A percentile compares a stretch with the other conserved stretches of the same genome.
Evolutionary conservation across 2,888 invertebrate species (phyloP).

Genomic region (Nemotelus pantherinus): DNA sequence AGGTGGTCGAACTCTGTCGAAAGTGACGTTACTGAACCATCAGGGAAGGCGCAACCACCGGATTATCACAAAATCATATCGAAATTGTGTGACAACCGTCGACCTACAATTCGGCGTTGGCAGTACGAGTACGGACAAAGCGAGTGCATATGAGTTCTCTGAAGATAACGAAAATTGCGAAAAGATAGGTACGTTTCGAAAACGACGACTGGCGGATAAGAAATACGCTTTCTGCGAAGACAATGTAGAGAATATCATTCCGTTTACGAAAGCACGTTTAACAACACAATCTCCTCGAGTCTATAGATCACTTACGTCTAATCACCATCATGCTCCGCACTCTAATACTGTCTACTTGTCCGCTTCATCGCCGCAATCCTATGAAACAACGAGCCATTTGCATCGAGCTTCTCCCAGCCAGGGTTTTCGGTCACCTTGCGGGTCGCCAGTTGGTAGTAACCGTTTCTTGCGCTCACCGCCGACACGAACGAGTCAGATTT

Average conservation of each 20-base stretch:
- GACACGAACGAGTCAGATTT: conserved; percentile 55
- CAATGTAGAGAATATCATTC: conserved; percentile 72
- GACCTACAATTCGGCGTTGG: conserved; percentile 57
- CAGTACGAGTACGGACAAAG: conserved; percentile 67
- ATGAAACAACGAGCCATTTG: conserved; percentile 54
- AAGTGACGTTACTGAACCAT: conserved; percentile 56
- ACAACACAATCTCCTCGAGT: conserved; percentile 47
- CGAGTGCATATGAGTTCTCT: conserved; percentile 80
- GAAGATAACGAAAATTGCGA: conserved; percentile 86
- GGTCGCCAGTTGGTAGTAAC: conserved; percentile 58
- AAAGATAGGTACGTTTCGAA: conserved; percentile 85
- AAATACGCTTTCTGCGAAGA: conserved; percentile 92
- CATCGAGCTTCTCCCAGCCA: conserved; percentile 57
- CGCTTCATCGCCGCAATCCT: conserved; percentile 48
- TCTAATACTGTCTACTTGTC: conserved; percentile 46
- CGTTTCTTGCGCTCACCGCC: conserved; percentile 52
- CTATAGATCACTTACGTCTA: conserved; percentile 45
- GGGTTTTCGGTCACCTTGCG: conserved; percentile 64
- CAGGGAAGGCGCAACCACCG: conserved; percentile 60
- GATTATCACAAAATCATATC: conserved; percentile 63
- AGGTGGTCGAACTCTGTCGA: conserved; percentile 46
- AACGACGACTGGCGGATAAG: conserved; percentile 86
- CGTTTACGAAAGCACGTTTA: conserved; percentile 62
- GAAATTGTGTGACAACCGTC: conserved; percentile 61
- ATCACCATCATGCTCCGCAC: conserved; percentile 46